Conservation (phyloP, 2,888 invertebrate species). For the Biston betularia region DNA sequence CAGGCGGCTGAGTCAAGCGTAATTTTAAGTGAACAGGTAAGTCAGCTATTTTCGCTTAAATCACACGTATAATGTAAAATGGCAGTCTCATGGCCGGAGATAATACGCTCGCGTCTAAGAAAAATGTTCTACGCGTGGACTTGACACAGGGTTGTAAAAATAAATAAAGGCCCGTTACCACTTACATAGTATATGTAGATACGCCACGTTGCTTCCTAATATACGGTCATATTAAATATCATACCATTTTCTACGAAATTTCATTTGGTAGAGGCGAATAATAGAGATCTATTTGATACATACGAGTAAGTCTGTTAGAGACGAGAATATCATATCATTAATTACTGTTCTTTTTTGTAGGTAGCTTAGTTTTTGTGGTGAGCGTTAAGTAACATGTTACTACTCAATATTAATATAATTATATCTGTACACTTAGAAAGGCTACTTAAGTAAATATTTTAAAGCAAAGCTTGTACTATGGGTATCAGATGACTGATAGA, state of each 20-base stretch:
- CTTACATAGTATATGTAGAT: conserved; percentile 4
- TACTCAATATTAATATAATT: too few species aligned
- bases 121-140: conserved; percentile 71
- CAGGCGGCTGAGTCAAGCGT: background rate
- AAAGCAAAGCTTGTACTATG: too few species aligned
- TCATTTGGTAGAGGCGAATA: background rate
- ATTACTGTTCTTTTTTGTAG: too few species aligned
- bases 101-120: conserved; percentile 67
- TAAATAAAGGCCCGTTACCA: conserved; percentile 64
- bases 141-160: conserved; percentile 73
- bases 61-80: conserved; percentile 56
- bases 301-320: background rate
- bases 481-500: too few species aligned
- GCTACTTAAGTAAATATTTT: too few species aligned
- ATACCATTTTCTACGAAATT: conserved; percentile 4
- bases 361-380: too few species aligned
- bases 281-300: background rate
- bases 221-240: conserved; percentile 5
- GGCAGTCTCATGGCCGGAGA: conserved; percentile 63
- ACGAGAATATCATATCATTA: too few species aligned
- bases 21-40: background rate
- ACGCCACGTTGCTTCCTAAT: conserved; percentile 2
- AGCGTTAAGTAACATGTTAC: too few species aligned
- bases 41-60: conserved; percentile 54
- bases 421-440: too few species aligned